A percentile compares a stretch with the other conserved stretches of the same genome.
These are phyloP conservation scores for Petrocephalus microphthalmus DNA, from an alignment of 2,113 vertebrate species.

Conservation along the genomic window DNA sequence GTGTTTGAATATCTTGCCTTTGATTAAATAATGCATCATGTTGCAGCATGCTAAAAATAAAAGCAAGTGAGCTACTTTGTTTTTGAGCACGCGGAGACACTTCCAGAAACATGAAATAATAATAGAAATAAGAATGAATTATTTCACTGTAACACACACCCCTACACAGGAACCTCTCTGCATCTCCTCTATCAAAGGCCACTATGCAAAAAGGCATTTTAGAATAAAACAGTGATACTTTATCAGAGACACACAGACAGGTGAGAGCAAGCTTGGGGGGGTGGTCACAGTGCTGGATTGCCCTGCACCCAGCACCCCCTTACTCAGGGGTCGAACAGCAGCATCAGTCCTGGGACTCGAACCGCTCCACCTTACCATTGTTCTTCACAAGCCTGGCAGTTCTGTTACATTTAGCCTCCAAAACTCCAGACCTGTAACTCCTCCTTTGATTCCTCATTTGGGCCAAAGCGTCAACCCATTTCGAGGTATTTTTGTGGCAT, in stretches of 20 bases:
- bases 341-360: neutral
- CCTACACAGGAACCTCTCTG: neutral
- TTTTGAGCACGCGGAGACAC: neutral
- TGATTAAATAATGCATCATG: conserved; percentile 8
- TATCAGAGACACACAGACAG: neutral
- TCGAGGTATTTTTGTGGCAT: neutral
- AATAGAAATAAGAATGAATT: neutral
- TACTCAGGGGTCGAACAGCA: neutral
- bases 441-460: neutral
- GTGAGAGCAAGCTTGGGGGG: neutral
- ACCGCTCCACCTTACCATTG: neutral
- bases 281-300: neutral
- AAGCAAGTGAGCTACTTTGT: conserved; percentile 1
- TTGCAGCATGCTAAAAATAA: neutral
- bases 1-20: neutral
- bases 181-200: neutral
- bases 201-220: neutral
- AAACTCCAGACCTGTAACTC: neutral
- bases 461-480: neutral
- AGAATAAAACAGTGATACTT: neutral
- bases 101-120: neutral
- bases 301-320: neutral
- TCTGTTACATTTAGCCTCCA: neutral
- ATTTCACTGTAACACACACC: neutral
- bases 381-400: neutral